Base-by-base conservation (phyloP, 2,888 invertebrate genomes). In the Lasioglossum morio region DNA sequence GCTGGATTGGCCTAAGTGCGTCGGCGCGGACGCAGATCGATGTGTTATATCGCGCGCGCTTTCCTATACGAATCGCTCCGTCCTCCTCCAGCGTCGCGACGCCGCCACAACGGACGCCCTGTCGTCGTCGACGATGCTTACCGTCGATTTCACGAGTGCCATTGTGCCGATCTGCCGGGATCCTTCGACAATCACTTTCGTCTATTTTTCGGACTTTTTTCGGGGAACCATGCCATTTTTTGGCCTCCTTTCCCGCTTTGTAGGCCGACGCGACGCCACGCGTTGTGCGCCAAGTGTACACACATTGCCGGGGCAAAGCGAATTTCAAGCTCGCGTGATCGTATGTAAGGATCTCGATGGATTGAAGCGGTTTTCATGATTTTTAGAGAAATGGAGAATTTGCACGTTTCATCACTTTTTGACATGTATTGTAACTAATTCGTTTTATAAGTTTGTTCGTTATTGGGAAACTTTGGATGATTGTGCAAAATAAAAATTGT, bases 11-110 rank as follows among this genome's bases (percentile, higher is more conserved):
- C 23, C 40, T 46, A 69, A 90, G 16, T 89, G 92, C 93, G 92
- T 93, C 88, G 87, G 88, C 93, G 93, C 93, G 87, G 85, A 85
- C 77, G 84, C 92, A 93, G 93, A 94, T 94, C 94, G 89, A 94
- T 94, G 94, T 93, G 92, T 93, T 93, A 93, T 93, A 93, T 92
- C 90, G 92, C 84, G 72, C 79, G 84, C 79, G 84, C 82, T 86
- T 85, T 79, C 79, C 84, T 82, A 43, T 76, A 53, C 82, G 80
- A 48, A 79, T 70, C 70, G 37, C n/a, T 70, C 70, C n/a, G 70
- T 70, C 70, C 79, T 79, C 53, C 72, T 77, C 82, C 79, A 14
- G 30, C 72, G 66, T 81, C 60, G 37, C 30, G 76, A 69, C 74
- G 69, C 69, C 78, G 78, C 16, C 7, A 63, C 30, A 30, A 27